phyloP scores from a whole-genome alignment of 1,140 invertebrate species.

The Nymphalis io region DNA sequence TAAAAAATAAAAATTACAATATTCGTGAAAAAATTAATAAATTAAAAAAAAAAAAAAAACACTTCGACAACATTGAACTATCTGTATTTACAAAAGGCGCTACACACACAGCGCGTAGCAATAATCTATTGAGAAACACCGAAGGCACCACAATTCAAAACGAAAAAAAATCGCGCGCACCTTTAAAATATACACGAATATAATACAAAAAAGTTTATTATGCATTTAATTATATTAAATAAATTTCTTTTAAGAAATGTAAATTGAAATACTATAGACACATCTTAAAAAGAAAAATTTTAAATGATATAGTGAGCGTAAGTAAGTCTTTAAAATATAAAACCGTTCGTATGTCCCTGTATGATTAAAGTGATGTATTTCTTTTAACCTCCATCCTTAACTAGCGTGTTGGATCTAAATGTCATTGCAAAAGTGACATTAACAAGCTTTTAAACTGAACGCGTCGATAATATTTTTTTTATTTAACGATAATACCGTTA shows the following conservation, averaged over 20 bases:
- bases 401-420: too few species aligned
- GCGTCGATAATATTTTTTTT: too few species aligned
- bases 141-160: constrained; percentile 17
- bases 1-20: too few species aligned
- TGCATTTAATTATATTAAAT: not conserved
- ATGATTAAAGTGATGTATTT: not conserved
- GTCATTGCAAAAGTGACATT: too few species aligned
- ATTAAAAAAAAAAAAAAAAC: too few species aligned
- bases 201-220: not conserved
- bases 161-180: constrained; percentile 15
- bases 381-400: not conserved
- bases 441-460: too few species aligned
- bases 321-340: constrained; percentile 3
- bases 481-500: too few species aligned
- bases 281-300: not conserved
- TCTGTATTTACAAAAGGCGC: not conserved
- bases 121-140: not conserved
- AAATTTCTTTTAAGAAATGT: not conserved
- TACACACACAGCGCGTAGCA: not conserved
- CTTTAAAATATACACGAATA: constrained; percentile 3
- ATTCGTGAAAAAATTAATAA: too few species aligned
- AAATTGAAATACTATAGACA: not conserved
- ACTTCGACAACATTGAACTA: too few species aligned
- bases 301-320: constrained; percentile 14
- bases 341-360: not conserved